phyloP scores from a whole-genome alignment of 2,113 vertebrate species.

The Pteropus alecto region DNA sequence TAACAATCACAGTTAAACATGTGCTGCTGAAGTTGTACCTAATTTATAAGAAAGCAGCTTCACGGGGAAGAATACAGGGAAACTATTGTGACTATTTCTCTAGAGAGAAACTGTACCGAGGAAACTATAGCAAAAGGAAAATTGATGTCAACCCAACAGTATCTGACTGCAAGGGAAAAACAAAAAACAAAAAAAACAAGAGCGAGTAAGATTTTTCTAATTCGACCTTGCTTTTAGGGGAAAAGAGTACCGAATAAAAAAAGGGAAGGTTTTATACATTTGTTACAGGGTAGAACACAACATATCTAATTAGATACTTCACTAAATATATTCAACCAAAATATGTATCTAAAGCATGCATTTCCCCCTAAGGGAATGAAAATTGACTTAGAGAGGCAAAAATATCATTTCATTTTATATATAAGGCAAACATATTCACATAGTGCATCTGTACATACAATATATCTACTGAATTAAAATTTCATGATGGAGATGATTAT shows the following conservation, averaged over 20 bases:
- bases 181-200: background rate
- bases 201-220: background rate
- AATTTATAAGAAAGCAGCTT: slow-evolving; percentile 48
- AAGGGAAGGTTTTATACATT: background rate
- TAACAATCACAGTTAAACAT: slow-evolving; percentile 48
- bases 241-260: background rate
- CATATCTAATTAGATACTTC: background rate
- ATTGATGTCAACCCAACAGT: slow-evolving; percentile 24
- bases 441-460: background rate
- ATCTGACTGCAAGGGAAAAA: slow-evolving; percentile 44
- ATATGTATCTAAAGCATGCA: background rate
- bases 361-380: background rate
- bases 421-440: background rate
- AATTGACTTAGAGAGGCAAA: background rate
- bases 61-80: background rate
- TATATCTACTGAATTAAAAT: background rate
- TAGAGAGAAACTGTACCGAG: slow-evolving; percentile 37
- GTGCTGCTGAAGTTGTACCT: slow-evolving; percentile 28
- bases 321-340: background rate
- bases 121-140: slow-evolving; percentile 42
- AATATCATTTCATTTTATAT: background rate
- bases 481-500: background rate
- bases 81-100: slow-evolving; percentile 44
- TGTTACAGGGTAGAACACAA: background rate
- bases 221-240: background rate